Base-by-base conservation (phyloP, 1,140 invertebrate species). In the Ips nitidus region DNA sequence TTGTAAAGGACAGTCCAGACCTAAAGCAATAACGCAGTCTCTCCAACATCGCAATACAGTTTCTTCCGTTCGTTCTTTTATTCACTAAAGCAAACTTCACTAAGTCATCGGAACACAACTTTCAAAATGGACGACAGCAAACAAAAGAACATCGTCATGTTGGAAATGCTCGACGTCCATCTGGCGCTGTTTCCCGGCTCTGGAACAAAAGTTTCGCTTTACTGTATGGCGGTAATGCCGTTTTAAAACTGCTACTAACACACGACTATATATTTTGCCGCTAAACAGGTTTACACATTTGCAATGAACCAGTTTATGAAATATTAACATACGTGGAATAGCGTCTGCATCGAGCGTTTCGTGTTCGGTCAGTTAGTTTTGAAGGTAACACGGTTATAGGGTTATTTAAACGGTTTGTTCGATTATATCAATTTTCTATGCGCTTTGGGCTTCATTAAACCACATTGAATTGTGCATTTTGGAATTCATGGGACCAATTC, bases 101-200 rank as follows among this genome's bases (percentile, higher is more conserved):
- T 42, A 59, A 70, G 68, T 70, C 68, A 70, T 70, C 68, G 68
- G 38, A 57, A 64, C 61, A 59, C 60, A 41, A 58, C 36, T 64
- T 58, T 70, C 43, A 42, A 69, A 69, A 69, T 62, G 58, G 68
- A 63, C 36, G 39, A 64, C 53, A 70, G 38, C 68, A 64, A 57
- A 70, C 68, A 63, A 52, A 64, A 38, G 60, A 64, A 70, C 43
- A 70, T n/a, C 37, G 53, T 64, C 37, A 57, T n/a, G 55, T 64
- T 58, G 60, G 68, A 57, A 59, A 59, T 39, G 36, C 38, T 63
- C 39, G 60, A 4, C 53, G 52, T 70, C 68, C 68, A 70, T 63
- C 37, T 57, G 61, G 60, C 68, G 47, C 60, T 58, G 68, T 59
- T 70, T 63, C 60, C 59, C 37, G 50, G 53, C n/a, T 70, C 68